Evolutionary conservation across 92 coral and sea anemone species (phyloP).

Genomic region (Porites cylindrica): DNA sequence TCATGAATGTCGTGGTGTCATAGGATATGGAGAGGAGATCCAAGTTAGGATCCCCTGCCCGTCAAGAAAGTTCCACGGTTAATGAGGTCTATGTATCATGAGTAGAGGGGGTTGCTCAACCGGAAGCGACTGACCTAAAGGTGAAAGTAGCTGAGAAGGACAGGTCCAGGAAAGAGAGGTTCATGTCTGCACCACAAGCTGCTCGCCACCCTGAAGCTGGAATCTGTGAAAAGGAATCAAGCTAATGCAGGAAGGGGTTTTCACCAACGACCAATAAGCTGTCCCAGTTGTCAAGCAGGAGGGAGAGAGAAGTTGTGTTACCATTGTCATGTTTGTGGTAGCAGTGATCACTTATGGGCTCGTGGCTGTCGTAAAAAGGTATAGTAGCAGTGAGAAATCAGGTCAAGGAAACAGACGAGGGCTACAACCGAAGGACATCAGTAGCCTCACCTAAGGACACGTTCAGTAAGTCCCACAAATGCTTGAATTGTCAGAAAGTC

Average conservation of each 20-base stretch:
- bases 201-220: slow-evolving; percentile 47
- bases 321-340: slow-evolving; percentile 39
- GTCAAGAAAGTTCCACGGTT: slow-evolving; percentile 34
- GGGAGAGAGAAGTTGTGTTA: neutral
- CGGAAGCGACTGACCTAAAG: neutral
- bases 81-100: slow-evolving; percentile 40
- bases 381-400: neutral
- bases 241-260: neutral
- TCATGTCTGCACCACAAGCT: slow-evolving; percentile 56
- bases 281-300: neutral
- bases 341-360: slow-evolving; percentile 17
- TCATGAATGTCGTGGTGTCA: slow-evolving; percentile 53
- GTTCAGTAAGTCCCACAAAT: too few species aligned
- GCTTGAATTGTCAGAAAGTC: too few species aligned
- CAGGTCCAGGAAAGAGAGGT: slow-evolving; percentile 35
- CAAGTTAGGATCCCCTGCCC: neutral
- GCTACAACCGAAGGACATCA: neutral
- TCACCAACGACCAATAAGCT: neutral
- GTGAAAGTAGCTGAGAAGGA: neutral
- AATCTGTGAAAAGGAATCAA: slow-evolving; percentile 19
- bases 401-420: neutral
- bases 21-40: slow-evolving; percentile 67
- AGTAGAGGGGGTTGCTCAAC: slow-evolving; percentile 35
- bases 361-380: slow-evolving; percentile 23
- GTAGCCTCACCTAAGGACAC: too few species aligned